Base-by-base conservation (phyloP, 2,888 invertebrate species). In the Ceratothoa steindachneri region DNA sequence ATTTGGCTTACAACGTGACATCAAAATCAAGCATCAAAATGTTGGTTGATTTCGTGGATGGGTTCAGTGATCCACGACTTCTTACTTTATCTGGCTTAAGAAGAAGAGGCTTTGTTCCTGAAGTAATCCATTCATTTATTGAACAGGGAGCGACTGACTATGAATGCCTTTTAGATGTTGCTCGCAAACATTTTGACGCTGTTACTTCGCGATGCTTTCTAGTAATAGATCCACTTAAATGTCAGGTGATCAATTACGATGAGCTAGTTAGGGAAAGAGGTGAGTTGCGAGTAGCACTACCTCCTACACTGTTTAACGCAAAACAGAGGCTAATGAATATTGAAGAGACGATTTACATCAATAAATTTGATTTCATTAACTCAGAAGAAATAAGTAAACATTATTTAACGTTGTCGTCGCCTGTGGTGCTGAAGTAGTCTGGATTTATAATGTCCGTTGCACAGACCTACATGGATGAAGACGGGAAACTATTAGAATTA, bases 61-160 rank as follows among this genome's bases (percentile, higher is more conserved):
- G 64, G 19, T 67, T 60, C 12, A 70, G 67, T 27, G 76, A 76
- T 68, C 76, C 76, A n/a, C 60, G 76, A 30, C 55, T 76, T 28
- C 30, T 65, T 30, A 76, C 76, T 22, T 30, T 76, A n/a, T 55
- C 76, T 22, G 76, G 70, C n/a, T 52, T 76, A 4, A 65, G 76
- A 52, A 52, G 76, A 22, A 53, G 73, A 65, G 76, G 76, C 5
- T 65, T 76, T 51, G 51, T 71, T 22, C 67, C 73, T 4, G 2
- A 60, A 52, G 55, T 67, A 9, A 30, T 76, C 51, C 22, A 51
- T 29, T 31, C 22, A 27, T 76, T 76, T 41, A 51, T 73, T 19
- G 2, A 27, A 15, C 15, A 24, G 29, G 67, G 72, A n/a, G 41
- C 65, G 2, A 41, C 31, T 19, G 70, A 70, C 2, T 64, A 31